Percentiles rank a stretch among this genome's conserved stretches.
Conservation (phyloP, 30 jellyfish, hydroid and myxozoan genomes). For the Nemopilema nomurai region DNA sequence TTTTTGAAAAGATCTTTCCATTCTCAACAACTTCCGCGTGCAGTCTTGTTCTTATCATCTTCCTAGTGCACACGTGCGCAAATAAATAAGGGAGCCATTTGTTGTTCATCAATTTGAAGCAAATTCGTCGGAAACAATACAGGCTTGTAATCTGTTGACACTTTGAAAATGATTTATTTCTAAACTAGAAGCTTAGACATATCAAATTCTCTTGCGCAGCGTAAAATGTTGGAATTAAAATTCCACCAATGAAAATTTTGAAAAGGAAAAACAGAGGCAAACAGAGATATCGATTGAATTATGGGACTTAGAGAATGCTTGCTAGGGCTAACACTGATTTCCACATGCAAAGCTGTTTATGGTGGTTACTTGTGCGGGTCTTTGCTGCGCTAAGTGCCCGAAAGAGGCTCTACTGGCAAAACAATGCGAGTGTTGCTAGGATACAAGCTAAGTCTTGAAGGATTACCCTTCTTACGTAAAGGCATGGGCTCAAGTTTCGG, state of each 20-base stretch:
- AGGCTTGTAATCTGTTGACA: no score
- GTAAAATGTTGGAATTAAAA: no score
- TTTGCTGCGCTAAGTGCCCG: neutral
- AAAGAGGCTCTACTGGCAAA: neutral
- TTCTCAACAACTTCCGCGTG: no score
- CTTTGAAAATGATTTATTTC: no score
- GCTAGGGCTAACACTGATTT: neutral
- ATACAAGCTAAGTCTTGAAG: neutral
- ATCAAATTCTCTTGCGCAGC: no score
- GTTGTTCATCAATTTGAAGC: no score
- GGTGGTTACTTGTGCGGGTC: neutral
- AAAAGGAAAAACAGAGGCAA: neutral
- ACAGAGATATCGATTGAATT: neutral
- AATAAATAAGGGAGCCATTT: no score
- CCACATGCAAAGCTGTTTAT: neutral
- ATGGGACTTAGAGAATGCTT: neutral
- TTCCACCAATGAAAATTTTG: neutral
- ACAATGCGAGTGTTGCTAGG: neutral
- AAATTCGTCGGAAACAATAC: no score
- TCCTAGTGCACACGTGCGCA: no score
- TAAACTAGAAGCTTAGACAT: no score
- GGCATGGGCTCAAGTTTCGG: neutral
- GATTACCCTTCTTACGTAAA: neutral
- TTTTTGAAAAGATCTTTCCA: no score
- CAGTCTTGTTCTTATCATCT: no score